Percentiles rank a stretch among this genome's conserved stretches.
Evolutionary conservation across 2,888 invertebrate genomes (phyloP).

Genomic region (Alloscopus bannaensis): DNA sequence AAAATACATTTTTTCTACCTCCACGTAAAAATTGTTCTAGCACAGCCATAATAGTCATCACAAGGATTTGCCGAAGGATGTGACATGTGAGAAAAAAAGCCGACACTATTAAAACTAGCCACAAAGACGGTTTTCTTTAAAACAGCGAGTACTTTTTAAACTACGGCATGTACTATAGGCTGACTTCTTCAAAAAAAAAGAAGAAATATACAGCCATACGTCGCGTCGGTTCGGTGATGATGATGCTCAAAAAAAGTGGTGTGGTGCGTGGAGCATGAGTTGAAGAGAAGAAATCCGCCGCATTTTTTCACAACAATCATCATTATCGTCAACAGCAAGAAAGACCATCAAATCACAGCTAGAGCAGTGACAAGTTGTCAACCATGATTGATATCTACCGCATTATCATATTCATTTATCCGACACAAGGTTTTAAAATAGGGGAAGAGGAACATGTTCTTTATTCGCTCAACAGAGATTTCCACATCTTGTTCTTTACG

Average conservation of each 20-base stretch:
- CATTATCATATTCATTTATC: conserved; percentile 71
- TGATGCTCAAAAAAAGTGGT: background rate
- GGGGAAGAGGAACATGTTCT: conserved; percentile 8
- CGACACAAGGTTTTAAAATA: conserved; percentile 35
- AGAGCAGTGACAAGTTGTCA: conserved; percentile 72
- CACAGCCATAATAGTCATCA: too few species aligned
- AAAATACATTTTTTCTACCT: too few species aligned
- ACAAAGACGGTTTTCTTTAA: too few species aligned
- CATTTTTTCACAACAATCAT: conserved; percentile 26
- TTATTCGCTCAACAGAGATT: too few species aligned
- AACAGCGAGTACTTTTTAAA: background rate
- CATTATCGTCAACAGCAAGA: conserved; percentile 45
- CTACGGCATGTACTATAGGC: too few species aligned
- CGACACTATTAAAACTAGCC: too few species aligned
- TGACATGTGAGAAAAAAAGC: too few species aligned
- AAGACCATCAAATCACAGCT: conserved; percentile 63
- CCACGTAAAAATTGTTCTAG: too few species aligned
- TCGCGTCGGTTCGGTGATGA: background rate
- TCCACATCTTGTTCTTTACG: conserved; percentile 5
- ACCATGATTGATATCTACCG: conserved; percentile 72
- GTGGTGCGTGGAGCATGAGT: background rate
- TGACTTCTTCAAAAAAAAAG: too few species aligned
- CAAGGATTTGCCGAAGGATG: too few species aligned
- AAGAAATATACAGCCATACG: conserved; percentile 12
- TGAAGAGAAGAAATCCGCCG: conserved; percentile 3